phyloP scores from a whole-genome alignment of 2,113 vertebrate genomes.

The Heterotilapia buettikoferi region DNA sequence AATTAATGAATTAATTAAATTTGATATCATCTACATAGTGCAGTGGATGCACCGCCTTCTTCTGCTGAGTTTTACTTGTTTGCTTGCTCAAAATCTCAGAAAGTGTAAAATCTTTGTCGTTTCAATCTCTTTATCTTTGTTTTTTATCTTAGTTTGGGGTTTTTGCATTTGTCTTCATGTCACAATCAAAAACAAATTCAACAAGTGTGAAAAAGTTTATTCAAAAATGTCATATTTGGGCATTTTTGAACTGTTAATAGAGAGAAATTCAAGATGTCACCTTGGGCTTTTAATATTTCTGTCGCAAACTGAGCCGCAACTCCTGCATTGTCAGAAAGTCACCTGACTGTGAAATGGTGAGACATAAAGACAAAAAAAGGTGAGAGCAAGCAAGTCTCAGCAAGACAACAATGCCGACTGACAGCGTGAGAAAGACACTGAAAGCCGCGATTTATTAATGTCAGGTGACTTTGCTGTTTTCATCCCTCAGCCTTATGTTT shows the following conservation, averaged over 20 bases:
- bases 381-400: background rate
- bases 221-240: background rate
- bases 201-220: background rate
- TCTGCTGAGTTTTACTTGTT: background rate
- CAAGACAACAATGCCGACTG: background rate
- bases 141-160: background rate
- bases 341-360: background rate
- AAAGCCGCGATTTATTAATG: background rate
- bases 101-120: background rate
- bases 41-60: background rate
- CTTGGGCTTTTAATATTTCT: background rate
- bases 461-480: slow-evolving; percentile 1
- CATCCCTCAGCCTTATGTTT: slow-evolving; percentile 47
- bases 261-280: background rate
- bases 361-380: background rate
- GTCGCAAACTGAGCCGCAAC: background rate
- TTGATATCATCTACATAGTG: background rate
- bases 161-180: background rate
- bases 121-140: background rate
- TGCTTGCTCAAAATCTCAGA: background rate
- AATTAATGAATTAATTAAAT: background rate
- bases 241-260: background rate
- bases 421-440: slow-evolving; percentile 49
- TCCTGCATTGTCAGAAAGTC: background rate
- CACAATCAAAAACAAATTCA: background rate